Evolutionary conservation across 1,140 invertebrate genomes (phyloP).

Genomic region (Macrotrachela quadricornifera): DNA sequence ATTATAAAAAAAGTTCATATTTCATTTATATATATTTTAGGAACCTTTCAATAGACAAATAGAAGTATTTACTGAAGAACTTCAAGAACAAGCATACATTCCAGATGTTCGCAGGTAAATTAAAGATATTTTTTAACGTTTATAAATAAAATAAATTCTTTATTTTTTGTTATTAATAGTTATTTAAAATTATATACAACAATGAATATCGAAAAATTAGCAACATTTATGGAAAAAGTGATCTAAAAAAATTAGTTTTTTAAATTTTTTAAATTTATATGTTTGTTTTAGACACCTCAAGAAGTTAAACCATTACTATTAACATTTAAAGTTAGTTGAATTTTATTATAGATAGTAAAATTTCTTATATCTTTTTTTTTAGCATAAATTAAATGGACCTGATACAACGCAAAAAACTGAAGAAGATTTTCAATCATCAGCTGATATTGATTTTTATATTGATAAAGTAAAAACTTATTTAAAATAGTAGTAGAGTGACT

Average conservation of each 20-base stretch:
- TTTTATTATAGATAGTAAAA: neutral
- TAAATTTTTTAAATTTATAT: neutral
- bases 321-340: neutral
- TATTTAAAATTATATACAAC: constrained; percentile 93
- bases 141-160: neutral
- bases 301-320: constrained; percentile 2
- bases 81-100: constrained; percentile 73
- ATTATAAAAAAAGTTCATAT: neutral
- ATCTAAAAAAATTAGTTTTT: constrained; percentile 9
- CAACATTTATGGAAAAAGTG: constrained; percentile 65
- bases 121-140: neutral
- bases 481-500: too few relatives aligned
- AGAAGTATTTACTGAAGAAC: constrained; percentile 67
- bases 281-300: neutral
- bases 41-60: constrained; percentile 37
- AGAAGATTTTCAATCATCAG: constrained; percentile 87
- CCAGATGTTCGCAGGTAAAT: constrained; percentile 56
- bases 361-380: constrained; percentile 10
- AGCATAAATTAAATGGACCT: constrained; percentile 94
- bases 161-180: constrained; percentile 34
- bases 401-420: constrained; percentile 82
- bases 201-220: constrained; percentile 72
- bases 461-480: too few relatives aligned
- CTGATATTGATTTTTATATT: constrained; percentile 97
- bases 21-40: constrained; percentile 32